Conservation (phyloP, 2,113 vertebrate species). For the Bagarius yarrelli region DNA sequence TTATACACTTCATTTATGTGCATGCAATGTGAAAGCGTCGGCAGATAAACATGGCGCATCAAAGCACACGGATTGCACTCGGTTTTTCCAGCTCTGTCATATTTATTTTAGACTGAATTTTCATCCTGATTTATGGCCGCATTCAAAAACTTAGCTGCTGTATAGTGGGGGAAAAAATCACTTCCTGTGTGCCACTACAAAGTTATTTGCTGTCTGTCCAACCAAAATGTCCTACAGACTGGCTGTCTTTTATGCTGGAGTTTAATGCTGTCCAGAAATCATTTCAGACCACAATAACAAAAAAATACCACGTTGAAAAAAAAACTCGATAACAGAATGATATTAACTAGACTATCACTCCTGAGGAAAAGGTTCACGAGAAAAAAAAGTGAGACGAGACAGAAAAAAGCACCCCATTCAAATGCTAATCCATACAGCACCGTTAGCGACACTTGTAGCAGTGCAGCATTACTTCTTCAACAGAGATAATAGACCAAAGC, state of each 20-base stretch:
- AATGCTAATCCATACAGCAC: not conserved
- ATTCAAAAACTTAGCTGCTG: no score
- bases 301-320: no score
- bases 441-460: not conserved
- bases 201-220: not conserved
- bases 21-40: no score
- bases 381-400: not conserved
- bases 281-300: not conserved
- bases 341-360: no score
- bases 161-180: not conserved
- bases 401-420: not conserved
- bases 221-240: no score
- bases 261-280: not conserved
- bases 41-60: no score
- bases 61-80: no score
- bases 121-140: not conserved
- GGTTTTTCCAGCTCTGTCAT: no score
- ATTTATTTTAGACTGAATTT: not conserved
- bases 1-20: no score
- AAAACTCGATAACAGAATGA: not conserved
- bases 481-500: conserved; percentile 13
- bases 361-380: not conserved
- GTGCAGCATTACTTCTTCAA: not conserved
- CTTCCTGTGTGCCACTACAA: not conserved
- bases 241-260: no score